phyloP scores from a whole-genome alignment of 2,888 invertebrate genomes.

The Crossocerus cetratus region DNA sequence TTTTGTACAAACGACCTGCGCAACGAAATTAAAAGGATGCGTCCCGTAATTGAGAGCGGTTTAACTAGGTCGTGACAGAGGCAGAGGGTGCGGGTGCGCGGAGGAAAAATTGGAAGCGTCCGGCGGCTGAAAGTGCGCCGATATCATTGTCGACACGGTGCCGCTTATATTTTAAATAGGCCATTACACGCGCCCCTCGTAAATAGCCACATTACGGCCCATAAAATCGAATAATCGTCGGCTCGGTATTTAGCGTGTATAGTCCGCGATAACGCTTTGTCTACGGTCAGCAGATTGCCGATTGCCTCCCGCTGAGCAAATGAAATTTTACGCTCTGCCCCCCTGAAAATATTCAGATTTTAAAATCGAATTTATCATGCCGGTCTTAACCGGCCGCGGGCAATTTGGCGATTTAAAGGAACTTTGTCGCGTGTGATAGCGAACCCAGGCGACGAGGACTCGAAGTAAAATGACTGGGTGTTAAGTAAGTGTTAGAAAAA shows the following conservation, averaged over 20 bases:
- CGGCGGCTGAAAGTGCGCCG: conserved; percentile 36
- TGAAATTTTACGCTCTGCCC: conserved; percentile 33
- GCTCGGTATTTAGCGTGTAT: conserved; percentile 45
- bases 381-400: no score
- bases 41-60: no score
- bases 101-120: conserved; percentile 5
- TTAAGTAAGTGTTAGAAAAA: no score
- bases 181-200: conserved; percentile 40
- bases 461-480: no score
- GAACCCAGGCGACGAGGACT: no score
- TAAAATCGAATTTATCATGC: no score
- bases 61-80: no score
- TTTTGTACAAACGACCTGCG: no score
- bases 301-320: conserved; percentile 32
- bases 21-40: no score
- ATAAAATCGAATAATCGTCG: conserved; percentile 59
- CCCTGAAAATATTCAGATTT: neutral
- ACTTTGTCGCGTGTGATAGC: no score
- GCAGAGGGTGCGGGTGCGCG: neutral
- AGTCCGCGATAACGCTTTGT: conserved; percentile 53
- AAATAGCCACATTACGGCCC: conserved; percentile 54
- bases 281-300: conserved; percentile 55
- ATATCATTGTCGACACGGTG: conserved; percentile 15
- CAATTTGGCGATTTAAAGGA: no score
- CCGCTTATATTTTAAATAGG: conserved; percentile 39